Evolutionary conservation across 64 coral and sea anemone genomes (phyloP).

Genomic region (Pachyseris speciosa): DNA sequence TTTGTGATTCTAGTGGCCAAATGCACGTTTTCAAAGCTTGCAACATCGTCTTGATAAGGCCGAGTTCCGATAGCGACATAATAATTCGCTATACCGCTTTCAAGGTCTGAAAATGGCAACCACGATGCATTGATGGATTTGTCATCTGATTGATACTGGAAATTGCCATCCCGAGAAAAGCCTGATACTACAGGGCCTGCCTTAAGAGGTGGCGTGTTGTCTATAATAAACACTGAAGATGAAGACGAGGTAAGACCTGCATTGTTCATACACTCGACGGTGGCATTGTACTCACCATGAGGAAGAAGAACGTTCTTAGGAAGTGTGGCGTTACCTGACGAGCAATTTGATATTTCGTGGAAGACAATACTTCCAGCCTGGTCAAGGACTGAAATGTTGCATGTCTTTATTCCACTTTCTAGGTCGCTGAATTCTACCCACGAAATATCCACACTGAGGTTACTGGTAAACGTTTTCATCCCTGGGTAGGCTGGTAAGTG

Average conservation of each 20-base stretch:
- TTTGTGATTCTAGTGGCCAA: constrained; percentile 44
- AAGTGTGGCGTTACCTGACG: background rate
- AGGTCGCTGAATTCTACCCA: constrained; percentile 35
- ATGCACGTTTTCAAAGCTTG: constrained; percentile 41
- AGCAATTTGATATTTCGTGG: background rate
- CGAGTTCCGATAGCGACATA: constrained; percentile 41
- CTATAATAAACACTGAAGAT: constrained; percentile 53
- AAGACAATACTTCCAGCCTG: background rate
- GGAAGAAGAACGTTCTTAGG: background rate
- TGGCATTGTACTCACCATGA: constrained; percentile 45
- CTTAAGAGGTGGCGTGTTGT: constrained; percentile 50
- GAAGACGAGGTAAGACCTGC: constrained; percentile 30
- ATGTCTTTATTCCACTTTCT: constrained; percentile 51
- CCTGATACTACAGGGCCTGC: constrained; percentile 39
- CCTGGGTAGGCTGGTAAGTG: background rate
- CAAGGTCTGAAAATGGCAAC: constrained; percentile 63
- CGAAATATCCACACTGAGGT: background rate
- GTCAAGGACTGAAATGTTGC: background rate
- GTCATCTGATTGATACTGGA: constrained; percentile 67
- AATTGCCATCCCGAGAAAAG: constrained; percentile 26
- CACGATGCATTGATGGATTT: constrained; percentile 41
- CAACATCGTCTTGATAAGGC: constrained; percentile 60
- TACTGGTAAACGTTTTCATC: background rate
- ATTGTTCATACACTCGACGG: constrained; percentile 70
- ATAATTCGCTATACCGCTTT: constrained; percentile 74